Conservation (phyloP, 2,113 vertebrate genomes). For the Otolemur garnettii region DNA sequence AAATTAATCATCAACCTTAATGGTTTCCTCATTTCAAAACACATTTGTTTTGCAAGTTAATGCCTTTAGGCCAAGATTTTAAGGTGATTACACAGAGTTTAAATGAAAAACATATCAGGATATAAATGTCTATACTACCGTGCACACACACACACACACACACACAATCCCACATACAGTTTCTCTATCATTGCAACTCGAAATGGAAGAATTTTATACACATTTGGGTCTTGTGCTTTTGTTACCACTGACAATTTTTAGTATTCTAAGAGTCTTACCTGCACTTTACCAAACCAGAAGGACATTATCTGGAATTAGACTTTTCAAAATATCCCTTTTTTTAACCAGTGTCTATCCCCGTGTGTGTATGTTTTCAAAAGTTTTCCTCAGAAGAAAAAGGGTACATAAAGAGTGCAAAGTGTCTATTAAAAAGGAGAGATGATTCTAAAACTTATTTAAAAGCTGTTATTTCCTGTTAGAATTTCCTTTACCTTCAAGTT, state of each 20-base stretch:
- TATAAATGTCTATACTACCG: not conserved
- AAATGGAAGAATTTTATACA: conserved; percentile 39
- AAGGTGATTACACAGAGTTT: conserved; percentile 74
- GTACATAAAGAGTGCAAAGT: not conserved
- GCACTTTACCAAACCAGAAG: not conserved
- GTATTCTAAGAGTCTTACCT: conserved; percentile 12
- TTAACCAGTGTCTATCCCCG: not conserved
- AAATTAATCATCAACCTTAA: conserved; percentile 79
- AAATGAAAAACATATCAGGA: conserved; percentile 74
- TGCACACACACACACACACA: not conserved
- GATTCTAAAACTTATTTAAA: conserved; percentile 43
- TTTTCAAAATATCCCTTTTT: conserved; percentile 3
- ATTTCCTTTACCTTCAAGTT: conserved; percentile 52
- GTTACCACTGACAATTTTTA: not conserved
- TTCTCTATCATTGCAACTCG: conserved; percentile 46
- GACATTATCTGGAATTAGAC: not conserved
- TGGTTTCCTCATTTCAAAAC: conserved; percentile 81
- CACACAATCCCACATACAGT: not conserved
- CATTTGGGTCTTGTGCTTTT: not conserved
- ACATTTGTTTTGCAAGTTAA: conserved; percentile 72
- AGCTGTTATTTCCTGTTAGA: conserved; percentile 25
- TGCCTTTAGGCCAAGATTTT: conserved; percentile 70
- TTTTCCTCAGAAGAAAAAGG: conserved; percentile 3
- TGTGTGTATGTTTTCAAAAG: not conserved
- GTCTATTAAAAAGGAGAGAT: not conserved